Evolutionary conservation across 2,113 vertebrate genomes (phyloP), one percentile per base, ranked within the genome.

Genomic region (Planiliza haematocheilus): DNA sequence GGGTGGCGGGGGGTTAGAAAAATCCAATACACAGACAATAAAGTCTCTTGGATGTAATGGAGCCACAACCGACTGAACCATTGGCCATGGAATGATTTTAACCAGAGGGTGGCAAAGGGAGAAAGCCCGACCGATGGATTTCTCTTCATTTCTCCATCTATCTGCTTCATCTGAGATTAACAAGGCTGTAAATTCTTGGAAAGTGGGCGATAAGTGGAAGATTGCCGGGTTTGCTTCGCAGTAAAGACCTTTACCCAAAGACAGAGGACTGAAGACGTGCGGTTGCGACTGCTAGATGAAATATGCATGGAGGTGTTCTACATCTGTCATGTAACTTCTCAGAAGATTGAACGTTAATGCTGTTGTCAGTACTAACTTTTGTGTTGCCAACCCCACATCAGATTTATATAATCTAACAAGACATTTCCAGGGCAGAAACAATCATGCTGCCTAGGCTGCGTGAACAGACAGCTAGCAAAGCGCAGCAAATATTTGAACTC

Each of bases 41-140:
- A 83, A 61, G 76, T 87, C 82, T 79, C 69, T 64, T 65, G 76
- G 62, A 79, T 80, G 82, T 87, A 88, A 90, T 86, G 59, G 80
- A 75, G 76, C 70, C 66, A 67, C 67, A 82, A 81, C 81, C 48
- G 59, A 77, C 66, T 49, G 67, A 81, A 41, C 64, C 72, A 56
- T 42, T 43, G 49, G 53, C 75, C 48, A 42, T 70, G 65, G 65
- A 77, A 53, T 13, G 37, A 39, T 77, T 79, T 83, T 36, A 60
- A 48, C 18, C 46, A 59, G 77, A 14, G 24, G 11, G 24, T 39
- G 21, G 0, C 71, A 41, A 69, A 77, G 57, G 62, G 34, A 43
- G 16, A 17, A 61, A 38, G 24, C 24, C 12, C 53, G 17, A 24
- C 50, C n/a, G 59, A 55, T 20, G 20, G 73, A 63, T 81, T 74